phyloP scores from a whole-genome alignment of 35 echinoderm and acorn worm species.

The Eucidaris tribuloides region DNA sequence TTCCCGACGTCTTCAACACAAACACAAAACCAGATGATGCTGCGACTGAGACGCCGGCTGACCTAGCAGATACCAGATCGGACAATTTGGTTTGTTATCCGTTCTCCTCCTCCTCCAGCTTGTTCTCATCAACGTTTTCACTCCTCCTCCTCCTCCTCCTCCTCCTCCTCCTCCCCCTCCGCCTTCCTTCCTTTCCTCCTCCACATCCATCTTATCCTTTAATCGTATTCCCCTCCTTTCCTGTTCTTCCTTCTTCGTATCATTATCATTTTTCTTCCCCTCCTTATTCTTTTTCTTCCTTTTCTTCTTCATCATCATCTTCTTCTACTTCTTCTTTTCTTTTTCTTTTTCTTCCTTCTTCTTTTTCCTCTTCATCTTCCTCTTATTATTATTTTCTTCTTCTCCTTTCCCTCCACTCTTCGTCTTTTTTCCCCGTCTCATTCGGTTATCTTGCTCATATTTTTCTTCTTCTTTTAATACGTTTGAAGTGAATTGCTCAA shows the following conservation, averaged over 20 bases:
- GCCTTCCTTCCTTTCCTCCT: neutral
- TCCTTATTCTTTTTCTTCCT: neutral
- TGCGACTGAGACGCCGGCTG: conserved; percentile 14
- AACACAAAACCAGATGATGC: conserved; percentile 55
- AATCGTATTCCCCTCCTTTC: neutral
- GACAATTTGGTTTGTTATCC: conserved; percentile 50
- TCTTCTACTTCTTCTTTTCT: neutral
- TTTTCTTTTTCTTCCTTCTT: neutral
- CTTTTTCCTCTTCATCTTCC: neutral
- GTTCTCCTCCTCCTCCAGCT: neutral
- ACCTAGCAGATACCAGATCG: conserved; percentile 64
- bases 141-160: neutral
- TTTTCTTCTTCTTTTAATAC: neutral
- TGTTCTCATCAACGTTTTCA: neutral
- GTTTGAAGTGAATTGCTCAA: neutral
- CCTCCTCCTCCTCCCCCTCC: neutral
- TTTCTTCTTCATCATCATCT: neutral
- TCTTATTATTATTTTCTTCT: neutral
- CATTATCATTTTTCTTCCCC: neutral
- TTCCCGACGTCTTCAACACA: conserved; percentile 69
- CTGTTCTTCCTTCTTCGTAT: neutral
- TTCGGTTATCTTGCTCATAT: neutral
- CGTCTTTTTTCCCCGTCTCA: neutral
- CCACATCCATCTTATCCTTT: neutral
- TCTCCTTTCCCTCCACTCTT: neutral